These are phyloP conservation scores for Apus apus DNA, from an alignment of 2,113 vertebrate species.

Conservation along the genomic window DNA sequence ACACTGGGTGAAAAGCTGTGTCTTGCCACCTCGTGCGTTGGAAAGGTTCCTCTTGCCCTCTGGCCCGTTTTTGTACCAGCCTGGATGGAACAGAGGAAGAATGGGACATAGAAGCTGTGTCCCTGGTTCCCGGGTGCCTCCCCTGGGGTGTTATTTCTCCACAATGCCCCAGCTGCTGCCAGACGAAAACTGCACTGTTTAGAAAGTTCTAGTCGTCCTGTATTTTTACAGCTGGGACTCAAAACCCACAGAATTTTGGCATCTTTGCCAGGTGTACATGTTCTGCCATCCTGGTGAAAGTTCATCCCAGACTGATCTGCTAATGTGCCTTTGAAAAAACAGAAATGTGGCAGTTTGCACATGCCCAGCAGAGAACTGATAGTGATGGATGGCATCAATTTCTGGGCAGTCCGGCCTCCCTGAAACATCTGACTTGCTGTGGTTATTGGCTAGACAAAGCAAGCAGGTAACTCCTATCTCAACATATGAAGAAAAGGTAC, in stretches of 20 bases:
- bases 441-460: not conserved
- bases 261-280: not conserved
- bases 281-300: not conserved
- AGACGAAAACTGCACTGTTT: not conserved
- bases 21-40: fast-evolving
- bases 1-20: not conserved
- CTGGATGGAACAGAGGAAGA: not conserved
- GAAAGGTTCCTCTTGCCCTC: not conserved
- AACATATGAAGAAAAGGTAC: not conserved
- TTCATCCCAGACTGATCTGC: not conserved
- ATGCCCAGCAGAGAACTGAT: not conserved
- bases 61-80: not conserved
- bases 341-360: not conserved
- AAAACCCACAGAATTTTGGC: not conserved
- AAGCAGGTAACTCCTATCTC: not conserved
- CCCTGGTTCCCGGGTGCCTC: not conserved
- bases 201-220: not conserved
- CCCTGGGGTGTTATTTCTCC: not conserved
- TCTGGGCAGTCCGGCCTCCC: not conserved
- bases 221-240: not conserved
- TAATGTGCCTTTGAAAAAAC: not conserved
- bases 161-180: not conserved
- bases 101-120: fast-evolving
- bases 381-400: not conserved
- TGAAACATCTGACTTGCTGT: not conserved